Conservation (phyloP, 2,113 vertebrate genomes). For the Oreocharis arfaki region DNA sequence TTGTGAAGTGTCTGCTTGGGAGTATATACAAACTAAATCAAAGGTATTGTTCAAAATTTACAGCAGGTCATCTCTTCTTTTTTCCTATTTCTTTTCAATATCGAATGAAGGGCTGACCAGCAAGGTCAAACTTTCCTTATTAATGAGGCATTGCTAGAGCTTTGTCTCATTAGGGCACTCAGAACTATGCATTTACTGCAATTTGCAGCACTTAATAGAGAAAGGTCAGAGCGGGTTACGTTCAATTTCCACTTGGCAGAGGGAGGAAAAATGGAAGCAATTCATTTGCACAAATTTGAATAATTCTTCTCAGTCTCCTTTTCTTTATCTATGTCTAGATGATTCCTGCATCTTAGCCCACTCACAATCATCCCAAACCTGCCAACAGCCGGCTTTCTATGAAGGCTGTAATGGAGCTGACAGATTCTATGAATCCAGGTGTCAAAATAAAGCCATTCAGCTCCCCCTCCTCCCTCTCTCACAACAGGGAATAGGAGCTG, state of each 20-base stretch:
- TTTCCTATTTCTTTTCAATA: constrained; percentile 87
- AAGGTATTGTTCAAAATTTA: constrained; percentile 82
- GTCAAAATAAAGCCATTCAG: constrained; percentile 88
- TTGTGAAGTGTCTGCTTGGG: constrained; percentile 40
- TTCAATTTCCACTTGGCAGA: constrained; percentile 98
- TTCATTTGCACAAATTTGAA: constrained; percentile 99
- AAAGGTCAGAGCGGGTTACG: constrained; percentile 93
- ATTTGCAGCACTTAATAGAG: constrained; percentile 98
- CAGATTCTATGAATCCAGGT: constrained; percentile 94
- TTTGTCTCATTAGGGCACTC: constrained; percentile 83
- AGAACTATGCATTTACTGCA: constrained; percentile 89
- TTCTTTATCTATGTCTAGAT: constrained; percentile 73
- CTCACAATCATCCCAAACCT: constrained; percentile 79
- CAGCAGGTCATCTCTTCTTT: constrained; percentile 83
- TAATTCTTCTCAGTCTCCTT: constrained; percentile 88
- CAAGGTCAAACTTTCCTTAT: constrained; percentile 87
- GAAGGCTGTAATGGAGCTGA: constrained; percentile 88
- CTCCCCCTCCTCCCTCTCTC: constrained; percentile 62
- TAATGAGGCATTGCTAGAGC: constrained; percentile 86
- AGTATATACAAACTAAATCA: constrained; percentile 83
- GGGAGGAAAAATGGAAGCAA: constrained; percentile 93
- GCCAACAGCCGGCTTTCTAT: constrained; percentile 72
- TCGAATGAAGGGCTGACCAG: constrained; percentile 79
- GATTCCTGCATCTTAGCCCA: constrained; percentile 72
- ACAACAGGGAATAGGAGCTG: constrained; percentile 84